Conservation (phyloP, 2,888 invertebrate species). For the Xanthorhoe designata region DNA sequence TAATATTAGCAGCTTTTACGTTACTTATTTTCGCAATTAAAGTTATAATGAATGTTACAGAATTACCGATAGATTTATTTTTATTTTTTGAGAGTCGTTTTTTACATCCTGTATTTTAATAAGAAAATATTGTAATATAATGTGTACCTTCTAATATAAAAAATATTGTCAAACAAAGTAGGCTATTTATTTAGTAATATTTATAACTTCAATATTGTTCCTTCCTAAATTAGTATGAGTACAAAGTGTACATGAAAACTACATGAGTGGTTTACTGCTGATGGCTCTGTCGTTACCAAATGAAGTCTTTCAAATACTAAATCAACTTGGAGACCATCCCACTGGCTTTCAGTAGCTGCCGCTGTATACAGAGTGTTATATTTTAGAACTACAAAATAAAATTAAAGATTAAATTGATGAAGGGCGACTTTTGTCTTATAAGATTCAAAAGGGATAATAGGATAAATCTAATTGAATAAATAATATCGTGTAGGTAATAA, state of each 20-base stretch:
- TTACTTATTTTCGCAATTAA: too few relatives aligned
- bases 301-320: conserved; percentile 35
- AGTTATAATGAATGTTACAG: too few relatives aligned
- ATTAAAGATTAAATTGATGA: too few relatives aligned
- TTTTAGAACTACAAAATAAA: too few relatives aligned
- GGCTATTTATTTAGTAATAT: neutral
- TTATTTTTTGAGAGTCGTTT: neutral
- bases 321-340: conserved; percentile 35
- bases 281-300: conserved; percentile 28
- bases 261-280: conserved; percentile 28
- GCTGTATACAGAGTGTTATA: conserved; percentile 55
- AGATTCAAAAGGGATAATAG: too few relatives aligned
- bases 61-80: too few relatives aligned
- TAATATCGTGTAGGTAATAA: too few relatives aligned
- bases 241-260: neutral
- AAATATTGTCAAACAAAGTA: neutral
- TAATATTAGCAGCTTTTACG: too few relatives aligned
- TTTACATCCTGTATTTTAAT: neutral
- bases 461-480: too few relatives aligned
- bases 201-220: neutral
- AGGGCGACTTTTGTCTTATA: too few relatives aligned
- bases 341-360: conserved; percentile 52
- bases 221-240: neutral
- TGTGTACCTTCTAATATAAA: neutral
- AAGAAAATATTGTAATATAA: neutral